Base-by-base conservation (phyloP, 1,140 invertebrate genomes). In the Pachypsylla venusta region DNA sequence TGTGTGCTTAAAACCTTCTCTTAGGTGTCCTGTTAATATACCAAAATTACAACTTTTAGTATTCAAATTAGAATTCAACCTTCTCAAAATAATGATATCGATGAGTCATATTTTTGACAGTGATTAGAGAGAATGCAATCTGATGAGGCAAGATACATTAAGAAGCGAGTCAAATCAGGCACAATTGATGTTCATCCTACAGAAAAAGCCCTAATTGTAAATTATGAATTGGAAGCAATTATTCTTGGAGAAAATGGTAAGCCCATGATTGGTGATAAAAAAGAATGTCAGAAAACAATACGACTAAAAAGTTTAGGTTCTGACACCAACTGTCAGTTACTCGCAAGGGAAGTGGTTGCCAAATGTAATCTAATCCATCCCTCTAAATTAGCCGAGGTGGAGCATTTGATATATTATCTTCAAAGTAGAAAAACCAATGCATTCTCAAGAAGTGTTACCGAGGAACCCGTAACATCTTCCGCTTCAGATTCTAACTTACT, bases 321-420 rank as follows among this genome's bases (percentile, higher is more conserved):
- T 2, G 78, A 85, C 62, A 89, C 89, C 20, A 83, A 95, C 74
- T 83, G 91, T 62, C 75, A 79, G 59, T 76, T 79, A 2, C 70
- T 96, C 60, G 87, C 91, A 2, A 83, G 82, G 66, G 87, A 93
- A 75, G 87, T 96, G 5, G 81, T 95, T 40, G 81, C 87, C 59
- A 87, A 89, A 72, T 95, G 91, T 73, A 83, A 84, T 67, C 74
- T 95, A 16, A 93, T 96, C 67, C 87, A 91, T 70, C 81, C 83
- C 57, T 85, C 84, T 1, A 87, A 90, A 71, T 67, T 89, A 24
- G 76, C 79, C 12, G 89, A 95, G 74, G 84, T 96, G 2, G 88
- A 94, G 70, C 90, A 93, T 68, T 76, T 93, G n/a, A 82, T 95
- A 63, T 88, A 85, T 70, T 94, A 93, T 74, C 74, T 96, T 25